Evolutionary conservation across 1,140 invertebrate species (phyloP), one percentile per base, ranked within the genome.

Genomic region (Drosophila ficusphila): DNA sequence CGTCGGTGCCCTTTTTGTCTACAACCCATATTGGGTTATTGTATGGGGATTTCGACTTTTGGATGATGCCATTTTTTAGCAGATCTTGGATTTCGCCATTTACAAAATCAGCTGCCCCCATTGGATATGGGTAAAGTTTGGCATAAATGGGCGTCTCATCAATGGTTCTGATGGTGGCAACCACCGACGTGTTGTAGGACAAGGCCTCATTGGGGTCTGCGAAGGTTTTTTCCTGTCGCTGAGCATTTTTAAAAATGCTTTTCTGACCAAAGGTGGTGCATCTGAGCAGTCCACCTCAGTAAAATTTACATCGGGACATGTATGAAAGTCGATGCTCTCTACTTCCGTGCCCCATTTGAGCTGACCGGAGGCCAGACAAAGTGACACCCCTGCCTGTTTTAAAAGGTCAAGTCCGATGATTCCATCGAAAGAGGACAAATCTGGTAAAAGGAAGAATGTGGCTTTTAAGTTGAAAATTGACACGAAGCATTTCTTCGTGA

Each of bases 81-180:
- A n/a, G n/a, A n/a, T n/a, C n/a, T n/a, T n/a, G n/a, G n/a, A n/a
- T n/a, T n/a, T 81, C 60, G 25, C 38, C 36, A 44, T 76, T 58
- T 2, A 86, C 64, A 38, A 75, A 72, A 18, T 73, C 65, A 16
- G 58, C 58, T 44, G 56, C 53, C 7, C 42, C 41, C 38, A 61
- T 64, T 23, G 23, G 23, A 23, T 23, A 23, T 23, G 5, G 23
- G 23, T 23, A 33, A 12, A 33, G 9, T 11, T 41, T 74, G 18
- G 58, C 46, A 54, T n/a, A 76, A 71, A 29, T 77, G 11, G 70
- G 77, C 9, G 58, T 31, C 27, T 67, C 51, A 21, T 60, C 33
- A 19, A 21, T 23, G 8, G 68, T 76, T 25, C 68, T 38, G 33
- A 72, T 61, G 18, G 56, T 69, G n/a, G 71, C 64, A 11, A 69